Percentiles rank a stretch among this genome's conserved stretches.
phyloP scores from a whole-genome alignment of 1,140 invertebrate species.

The Sycophila sp. region DNA sequence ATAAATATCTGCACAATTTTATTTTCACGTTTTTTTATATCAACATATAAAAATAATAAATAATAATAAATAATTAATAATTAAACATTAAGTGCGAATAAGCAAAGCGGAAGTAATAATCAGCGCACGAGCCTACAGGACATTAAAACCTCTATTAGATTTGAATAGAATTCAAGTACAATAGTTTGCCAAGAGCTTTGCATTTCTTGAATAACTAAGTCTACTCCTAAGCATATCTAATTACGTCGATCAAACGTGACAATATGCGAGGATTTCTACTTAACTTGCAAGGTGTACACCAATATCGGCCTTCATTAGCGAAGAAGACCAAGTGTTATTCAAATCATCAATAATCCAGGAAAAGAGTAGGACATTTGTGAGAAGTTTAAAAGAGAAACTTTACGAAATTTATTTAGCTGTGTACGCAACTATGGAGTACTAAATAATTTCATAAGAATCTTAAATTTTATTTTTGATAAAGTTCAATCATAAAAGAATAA shows the following conservation, averaged over 20 bases:
- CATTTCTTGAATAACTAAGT: background rate
- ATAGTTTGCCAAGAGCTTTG: conserved; percentile 14
- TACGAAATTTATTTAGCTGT: background rate
- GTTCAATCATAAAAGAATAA: too few species aligned
- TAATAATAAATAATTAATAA: background rate
- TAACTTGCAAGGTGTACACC: conserved; percentile 35
- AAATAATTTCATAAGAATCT: background rate
- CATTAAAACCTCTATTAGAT: too few species aligned
- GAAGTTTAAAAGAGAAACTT: background rate
- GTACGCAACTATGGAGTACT: background rate
- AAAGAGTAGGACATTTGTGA: background rate
- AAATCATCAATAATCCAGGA: background rate
- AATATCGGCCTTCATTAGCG: background rate
- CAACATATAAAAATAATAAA: background rate
- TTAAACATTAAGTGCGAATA: background rate
- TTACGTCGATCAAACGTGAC: conserved; percentile 53
- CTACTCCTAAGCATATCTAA: conserved; percentile 46
- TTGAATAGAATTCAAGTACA: background rate
- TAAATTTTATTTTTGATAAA: too few species aligned
- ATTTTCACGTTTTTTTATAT: too few species aligned
- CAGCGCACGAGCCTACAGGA: too few species aligned
- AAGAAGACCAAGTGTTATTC: background rate
- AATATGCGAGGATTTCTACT: conserved; percentile 52
- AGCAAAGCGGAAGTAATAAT: background rate
- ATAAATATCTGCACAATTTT: too few species aligned